Conservation (phyloP, 2,113 vertebrate species). For the Pristiophorus japonicus region DNA sequence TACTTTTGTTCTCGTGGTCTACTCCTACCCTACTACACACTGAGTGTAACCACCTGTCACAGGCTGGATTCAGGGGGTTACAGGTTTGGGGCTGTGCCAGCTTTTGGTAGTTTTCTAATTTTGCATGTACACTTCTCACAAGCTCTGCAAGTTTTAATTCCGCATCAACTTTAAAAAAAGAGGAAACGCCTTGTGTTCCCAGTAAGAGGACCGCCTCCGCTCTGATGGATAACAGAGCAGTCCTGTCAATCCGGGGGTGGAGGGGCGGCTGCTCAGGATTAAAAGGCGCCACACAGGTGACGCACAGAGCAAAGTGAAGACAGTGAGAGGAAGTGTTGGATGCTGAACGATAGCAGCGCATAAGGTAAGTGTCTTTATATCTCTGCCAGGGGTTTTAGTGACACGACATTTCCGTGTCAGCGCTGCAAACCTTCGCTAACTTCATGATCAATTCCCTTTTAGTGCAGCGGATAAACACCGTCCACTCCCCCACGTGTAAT, state of each 20-base stretch:
- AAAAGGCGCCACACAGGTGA: background rate
- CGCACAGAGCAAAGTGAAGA: background rate
- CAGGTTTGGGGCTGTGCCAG: background rate
- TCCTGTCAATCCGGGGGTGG: background rate
- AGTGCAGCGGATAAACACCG: background rate
- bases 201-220: no score
- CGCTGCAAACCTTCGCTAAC: background rate
- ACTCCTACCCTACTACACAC: no score
- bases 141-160: no score
- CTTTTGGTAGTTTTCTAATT: no score
- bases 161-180: background rate
- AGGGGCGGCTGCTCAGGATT: background rate
- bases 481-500: background rate
- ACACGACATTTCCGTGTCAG: background rate
- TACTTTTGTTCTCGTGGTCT: no score
- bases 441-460: background rate
- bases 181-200: background rate
- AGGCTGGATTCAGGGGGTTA: no score
- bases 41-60: no score
- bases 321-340: background rate
- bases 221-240: background rate
- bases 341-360: background rate
- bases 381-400: no score
- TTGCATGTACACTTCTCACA: background rate
- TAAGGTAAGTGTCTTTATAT: no score